Conservation (phyloP, 2,113 vertebrate genomes). For the Columba janthina region DNA sequence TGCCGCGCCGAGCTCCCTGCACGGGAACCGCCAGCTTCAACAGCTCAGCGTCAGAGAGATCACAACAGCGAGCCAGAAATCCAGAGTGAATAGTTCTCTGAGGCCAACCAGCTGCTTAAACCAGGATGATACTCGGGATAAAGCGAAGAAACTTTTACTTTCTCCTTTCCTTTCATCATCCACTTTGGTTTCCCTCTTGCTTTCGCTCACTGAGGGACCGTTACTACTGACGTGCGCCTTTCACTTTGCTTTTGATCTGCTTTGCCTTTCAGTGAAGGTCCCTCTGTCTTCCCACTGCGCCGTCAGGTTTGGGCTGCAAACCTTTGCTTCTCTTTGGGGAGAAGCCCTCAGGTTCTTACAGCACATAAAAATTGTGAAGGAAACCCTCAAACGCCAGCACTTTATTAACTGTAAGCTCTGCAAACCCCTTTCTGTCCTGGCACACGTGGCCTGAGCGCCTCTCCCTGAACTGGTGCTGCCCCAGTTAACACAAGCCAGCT, state of each 20-base stretch:
- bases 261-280: background rate
- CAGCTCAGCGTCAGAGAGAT: background rate
- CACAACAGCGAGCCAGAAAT: background rate
- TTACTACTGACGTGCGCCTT: background rate
- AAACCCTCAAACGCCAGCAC: background rate
- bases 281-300: background rate
- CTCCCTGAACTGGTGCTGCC: accelerated
- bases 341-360: background rate
- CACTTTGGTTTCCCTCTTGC: background rate
- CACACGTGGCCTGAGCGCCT: accelerated
- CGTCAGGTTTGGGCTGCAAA: background rate
- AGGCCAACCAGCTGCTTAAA: background rate
- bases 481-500: background rate
- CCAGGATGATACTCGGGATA: background rate
- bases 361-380: background rate
- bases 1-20: background rate
- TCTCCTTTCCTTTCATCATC: background rate
- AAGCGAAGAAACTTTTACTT: background rate
- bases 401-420: background rate
- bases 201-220: background rate
- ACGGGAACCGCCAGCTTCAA: background rate
- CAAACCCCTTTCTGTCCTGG: background rate
- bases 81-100: background rate
- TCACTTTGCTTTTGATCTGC: background rate
- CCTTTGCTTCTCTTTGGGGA: background rate